phyloP scores from a whole-genome alignment of 2,888 invertebrate species.

The Sceliomorpha sp. region DNA sequence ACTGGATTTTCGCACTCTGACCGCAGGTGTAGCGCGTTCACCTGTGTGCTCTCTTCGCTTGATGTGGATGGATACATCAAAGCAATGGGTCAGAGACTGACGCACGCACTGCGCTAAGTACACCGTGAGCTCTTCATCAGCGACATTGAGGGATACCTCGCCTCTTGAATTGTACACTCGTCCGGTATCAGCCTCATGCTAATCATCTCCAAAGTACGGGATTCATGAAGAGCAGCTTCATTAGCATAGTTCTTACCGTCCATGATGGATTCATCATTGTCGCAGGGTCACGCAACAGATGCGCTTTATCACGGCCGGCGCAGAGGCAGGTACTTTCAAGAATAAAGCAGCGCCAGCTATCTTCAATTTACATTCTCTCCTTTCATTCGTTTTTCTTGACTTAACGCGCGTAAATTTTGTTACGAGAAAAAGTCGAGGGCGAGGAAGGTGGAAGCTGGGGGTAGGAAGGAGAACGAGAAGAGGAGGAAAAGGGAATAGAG shows the following conservation, averaged over 20 bases:
- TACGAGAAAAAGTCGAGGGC: too few species aligned
- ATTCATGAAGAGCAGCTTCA: conserved; percentile 56
- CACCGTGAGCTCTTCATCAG: conserved; percentile 72
- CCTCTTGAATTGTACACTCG: conserved; percentile 65
- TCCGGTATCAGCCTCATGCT: conserved; percentile 58
- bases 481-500: too few species aligned
- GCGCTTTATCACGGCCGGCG: conserved; percentile 51
- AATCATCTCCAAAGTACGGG: conserved; percentile 63
- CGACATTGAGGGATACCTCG: conserved; percentile 75
- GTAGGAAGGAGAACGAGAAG: too few species aligned
- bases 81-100: conserved; percentile 43
- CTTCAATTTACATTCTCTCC: too few species aligned
- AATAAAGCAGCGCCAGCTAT: too few species aligned
- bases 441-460: too few species aligned
- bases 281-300: conserved; percentile 56
- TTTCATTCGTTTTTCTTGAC: too few species aligned
- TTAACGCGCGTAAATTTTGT: too few species aligned
- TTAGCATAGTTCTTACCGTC: conserved; percentile 55
- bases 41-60: conserved; percentile 7
- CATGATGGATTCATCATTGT: conserved; percentile 57
- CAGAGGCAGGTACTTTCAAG: too few species aligned
- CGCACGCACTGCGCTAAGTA: conserved; percentile 46
- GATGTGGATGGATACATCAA: conserved; percentile 60
- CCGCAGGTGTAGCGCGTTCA: conserved; percentile 50
- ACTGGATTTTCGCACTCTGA: conserved; percentile 65